A percentile compares a stretch with the other conserved stretches of the same genome.
phyloP scores from a whole-genome alignment of 2,888 invertebrate genomes.

The Hypsopygia costalis region DNA sequence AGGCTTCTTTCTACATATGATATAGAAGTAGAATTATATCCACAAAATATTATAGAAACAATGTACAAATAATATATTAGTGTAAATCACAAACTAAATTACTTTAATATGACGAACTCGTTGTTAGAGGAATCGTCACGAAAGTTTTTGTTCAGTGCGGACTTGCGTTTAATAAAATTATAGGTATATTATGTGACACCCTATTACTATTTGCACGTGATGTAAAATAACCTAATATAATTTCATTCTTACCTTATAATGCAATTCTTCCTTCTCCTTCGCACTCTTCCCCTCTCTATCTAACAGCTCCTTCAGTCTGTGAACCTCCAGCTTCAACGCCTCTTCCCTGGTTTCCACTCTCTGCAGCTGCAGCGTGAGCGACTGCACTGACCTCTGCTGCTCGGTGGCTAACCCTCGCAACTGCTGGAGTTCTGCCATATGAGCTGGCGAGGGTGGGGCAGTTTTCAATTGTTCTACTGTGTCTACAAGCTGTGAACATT shows the following conservation, averaged over 20 bases:
- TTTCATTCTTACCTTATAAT: slow-evolving; percentile 46
- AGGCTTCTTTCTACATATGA: too few species aligned
- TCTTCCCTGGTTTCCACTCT: slow-evolving; percentile 73
- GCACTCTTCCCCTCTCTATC: slow-evolving; percentile 65
- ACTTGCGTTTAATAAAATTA: too few species aligned
- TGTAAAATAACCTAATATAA: too few species aligned
- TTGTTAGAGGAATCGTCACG: too few species aligned
- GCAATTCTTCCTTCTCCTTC: slow-evolving; percentile 55
- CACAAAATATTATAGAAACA: too few species aligned
- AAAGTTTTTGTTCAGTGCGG: too few species aligned
- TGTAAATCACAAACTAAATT: too few species aligned
- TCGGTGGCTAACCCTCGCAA: slow-evolving; percentile 76
- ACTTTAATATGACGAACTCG: too few species aligned
- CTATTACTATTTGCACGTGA: too few species aligned
- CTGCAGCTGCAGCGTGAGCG: slow-evolving; percentile 76
- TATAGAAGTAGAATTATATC: too few species aligned
- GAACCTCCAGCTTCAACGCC: slow-evolving; percentile 60
- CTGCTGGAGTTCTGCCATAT: slow-evolving; percentile 60
- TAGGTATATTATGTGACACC: too few species aligned
- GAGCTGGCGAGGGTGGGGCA: slow-evolving; percentile 45
- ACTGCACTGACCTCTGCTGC: slow-evolving; percentile 79
- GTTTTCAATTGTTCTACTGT: slow-evolving; percentile 48
- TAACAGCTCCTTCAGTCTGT: slow-evolving; percentile 65
- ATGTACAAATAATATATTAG: too few species aligned
- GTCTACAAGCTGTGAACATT: slow-evolving; percentile 40